Evolutionary conservation across 2,888 invertebrate genomes (phyloP).

Genomic region (Sarcophaga subvicina): DNA sequence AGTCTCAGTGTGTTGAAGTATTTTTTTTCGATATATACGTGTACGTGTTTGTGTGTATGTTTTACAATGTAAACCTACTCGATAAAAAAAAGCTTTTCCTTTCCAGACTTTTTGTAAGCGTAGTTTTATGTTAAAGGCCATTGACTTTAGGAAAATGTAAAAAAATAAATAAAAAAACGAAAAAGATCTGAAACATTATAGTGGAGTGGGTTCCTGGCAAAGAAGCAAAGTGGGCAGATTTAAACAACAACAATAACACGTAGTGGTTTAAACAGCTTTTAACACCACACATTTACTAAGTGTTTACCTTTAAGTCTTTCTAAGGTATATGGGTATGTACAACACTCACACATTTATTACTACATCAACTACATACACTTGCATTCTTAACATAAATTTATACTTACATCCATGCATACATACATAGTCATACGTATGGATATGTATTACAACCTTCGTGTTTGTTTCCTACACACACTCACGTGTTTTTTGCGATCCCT

Average conservation of each 20-base stretch:
- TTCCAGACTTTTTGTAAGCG: conserved; percentile 37
- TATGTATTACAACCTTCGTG: background rate
- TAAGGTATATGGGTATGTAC: conserved; percentile 43
- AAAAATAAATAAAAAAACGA: conserved; percentile 30
- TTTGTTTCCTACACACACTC: background rate
- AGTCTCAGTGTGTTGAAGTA: no score
- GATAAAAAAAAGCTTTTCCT: conserved; percentile 59
- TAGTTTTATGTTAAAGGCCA: conserved; percentile 53
- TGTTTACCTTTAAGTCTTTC: conserved; percentile 57
- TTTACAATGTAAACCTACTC: no score
- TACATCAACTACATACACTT: background rate
- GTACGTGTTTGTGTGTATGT: no score
- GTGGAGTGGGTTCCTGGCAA: conserved; percentile 63
- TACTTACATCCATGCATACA: conserved; percentile 4
- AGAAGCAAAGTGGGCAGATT: conserved; percentile 61
- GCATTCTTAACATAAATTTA: background rate
- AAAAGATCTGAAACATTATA: conserved; percentile 40
- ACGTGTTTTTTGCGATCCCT: conserved; percentile 5
- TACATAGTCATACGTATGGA: background rate
- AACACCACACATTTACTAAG: conserved; percentile 60
- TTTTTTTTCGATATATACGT: no score
- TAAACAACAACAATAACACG: conserved; percentile 41
- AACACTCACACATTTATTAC: background rate
- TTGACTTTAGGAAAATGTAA: conserved; percentile 57
- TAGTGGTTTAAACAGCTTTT: conserved; percentile 67